Conservation (phyloP, 2,797 vertebrate genomes). For the Tiaroga cobitis region DNA sequence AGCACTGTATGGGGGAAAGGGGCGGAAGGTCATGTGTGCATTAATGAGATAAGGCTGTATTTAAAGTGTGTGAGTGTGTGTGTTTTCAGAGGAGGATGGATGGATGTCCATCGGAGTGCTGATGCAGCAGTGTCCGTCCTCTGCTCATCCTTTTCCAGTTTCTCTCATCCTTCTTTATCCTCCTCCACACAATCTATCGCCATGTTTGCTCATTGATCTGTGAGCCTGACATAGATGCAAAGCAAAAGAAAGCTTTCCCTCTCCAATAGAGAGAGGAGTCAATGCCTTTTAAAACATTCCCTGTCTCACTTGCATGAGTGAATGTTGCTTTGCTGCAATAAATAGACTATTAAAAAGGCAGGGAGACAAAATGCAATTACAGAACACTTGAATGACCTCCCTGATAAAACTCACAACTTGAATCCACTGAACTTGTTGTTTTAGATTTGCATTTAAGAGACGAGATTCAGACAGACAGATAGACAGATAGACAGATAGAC, state of each 20-base stretch:
- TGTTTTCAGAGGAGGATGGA: constrained; percentile 30
- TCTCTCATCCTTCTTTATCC: constrained; percentile 44
- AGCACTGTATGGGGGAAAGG: not conserved
- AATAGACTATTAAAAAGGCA: constrained; percentile 26
- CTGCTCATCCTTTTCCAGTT: constrained; percentile 33
- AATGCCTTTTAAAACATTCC: constrained; percentile 30
- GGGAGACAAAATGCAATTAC: constrained; percentile 28
- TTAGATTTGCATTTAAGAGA: not conserved
- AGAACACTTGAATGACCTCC: constrained; percentile 7
- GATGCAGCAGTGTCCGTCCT: constrained; percentile 48
- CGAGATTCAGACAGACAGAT: not conserved
- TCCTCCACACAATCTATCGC: constrained; percentile 37
- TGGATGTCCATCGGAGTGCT: constrained; percentile 35
- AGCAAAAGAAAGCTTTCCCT: constrained; percentile 37
- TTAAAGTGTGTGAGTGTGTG: constrained; percentile 8
- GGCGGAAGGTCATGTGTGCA: constrained; percentile 43
- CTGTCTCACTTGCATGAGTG: constrained; percentile 31
- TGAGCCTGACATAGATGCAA: constrained; percentile 22
- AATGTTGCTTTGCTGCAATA: constrained; percentile 22
- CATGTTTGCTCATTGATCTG: constrained; percentile 57
- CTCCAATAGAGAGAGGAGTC: constrained; percentile 15
- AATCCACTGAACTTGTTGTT: constrained; percentile 8
- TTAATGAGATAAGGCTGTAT: constrained; percentile 52
- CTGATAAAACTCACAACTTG: constrained; percentile 8
- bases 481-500: not conserved